Percentiles rank a stretch among this genome's conserved stretches.
Conservation (phyloP, 2,888 invertebrate species). For the Cremastobaeus sp. region DNA sequence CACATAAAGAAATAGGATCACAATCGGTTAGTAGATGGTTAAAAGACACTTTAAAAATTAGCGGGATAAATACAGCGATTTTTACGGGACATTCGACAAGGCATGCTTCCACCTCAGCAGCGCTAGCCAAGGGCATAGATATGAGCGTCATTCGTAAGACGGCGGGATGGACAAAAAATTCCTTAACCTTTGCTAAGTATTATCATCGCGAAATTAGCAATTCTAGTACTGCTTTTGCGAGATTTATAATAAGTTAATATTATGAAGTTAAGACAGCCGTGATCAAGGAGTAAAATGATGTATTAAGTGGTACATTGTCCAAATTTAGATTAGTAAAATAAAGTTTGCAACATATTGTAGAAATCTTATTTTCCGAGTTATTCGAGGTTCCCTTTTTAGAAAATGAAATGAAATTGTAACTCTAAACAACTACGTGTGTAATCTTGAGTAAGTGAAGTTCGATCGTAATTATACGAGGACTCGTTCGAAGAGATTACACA, state of each 20-base stretch:
- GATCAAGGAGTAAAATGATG: no score
- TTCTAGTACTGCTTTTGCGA: slow-evolving; percentile 1
- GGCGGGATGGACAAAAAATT: slow-evolving; percentile 17
- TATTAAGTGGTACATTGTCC: no score
- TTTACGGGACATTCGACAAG: no score
- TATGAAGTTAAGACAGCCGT: no score
- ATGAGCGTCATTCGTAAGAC: slow-evolving; percentile 7
- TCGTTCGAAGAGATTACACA: no score
- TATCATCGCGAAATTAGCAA: slow-evolving; percentile 10
- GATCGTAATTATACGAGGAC: no score
- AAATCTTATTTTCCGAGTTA: not conserved
- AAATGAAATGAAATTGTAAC: slow-evolving; percentile 33
- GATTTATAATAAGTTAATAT: not conserved
- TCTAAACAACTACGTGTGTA: slow-evolving; percentile 49
- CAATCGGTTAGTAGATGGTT: slow-evolving; percentile 30
- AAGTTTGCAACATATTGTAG: no score
- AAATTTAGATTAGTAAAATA: no score
- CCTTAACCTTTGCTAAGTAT: slow-evolving; percentile 22
- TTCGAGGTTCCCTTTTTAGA: not conserved
- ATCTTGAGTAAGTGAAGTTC: no score
- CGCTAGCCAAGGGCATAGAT: slow-evolving; percentile 13
- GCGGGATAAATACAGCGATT: slow-evolving; percentile 28
- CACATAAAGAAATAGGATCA: slow-evolving; percentile 1
- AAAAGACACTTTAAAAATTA: slow-evolving; percentile 1
- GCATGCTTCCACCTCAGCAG: no score